These are phyloP conservation scores for Synanthedon tipuliformis DNA, from an alignment of 2,888 invertebrate genomes.

Conservation along the genomic window DNA sequence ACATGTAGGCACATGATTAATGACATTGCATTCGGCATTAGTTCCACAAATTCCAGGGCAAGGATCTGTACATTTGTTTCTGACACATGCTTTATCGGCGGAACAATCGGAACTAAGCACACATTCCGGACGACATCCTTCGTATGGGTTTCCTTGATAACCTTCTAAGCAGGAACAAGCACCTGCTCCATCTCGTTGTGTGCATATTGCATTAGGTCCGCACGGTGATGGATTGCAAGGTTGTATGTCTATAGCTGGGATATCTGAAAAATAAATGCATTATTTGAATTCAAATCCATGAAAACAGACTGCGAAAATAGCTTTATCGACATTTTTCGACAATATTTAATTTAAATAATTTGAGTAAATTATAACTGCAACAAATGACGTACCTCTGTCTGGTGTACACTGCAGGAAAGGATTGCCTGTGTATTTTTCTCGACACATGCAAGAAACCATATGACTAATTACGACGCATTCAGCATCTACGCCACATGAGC, in stretches of 20 bases:
- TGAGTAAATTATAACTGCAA: background rate
- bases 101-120: conserved; percentile 87
- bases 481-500: conserved; percentile 83
- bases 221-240: conserved; percentile 91
- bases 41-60: conserved; percentile 88
- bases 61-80: conserved; percentile 87
- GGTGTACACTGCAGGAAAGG: conserved; percentile 82
- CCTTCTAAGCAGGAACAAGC: conserved; percentile 84
- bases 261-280: background rate
- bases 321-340: conserved; percentile 6
- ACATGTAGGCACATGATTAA: conserved; percentile 89
- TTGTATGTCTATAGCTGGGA: conserved; percentile 65
- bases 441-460: conserved; percentile 84
- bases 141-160: conserved; percentile 87
- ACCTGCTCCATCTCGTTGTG: conserved; percentile 81
- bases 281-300: no score
- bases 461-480: conserved; percentile 85
- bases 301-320: background rate
- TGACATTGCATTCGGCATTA: conserved; percentile 84
- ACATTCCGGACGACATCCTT: conserved; percentile 89
- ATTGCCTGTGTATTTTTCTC: conserved; percentile 81
- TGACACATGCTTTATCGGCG: conserved; percentile 83
- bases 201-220: conserved; percentile 85
- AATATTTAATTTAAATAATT: background rate
- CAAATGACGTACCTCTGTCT: conserved; percentile 53